These are phyloP conservation scores for Hoplodrina ambigua DNA, from an alignment of 2,888 invertebrate genomes.

Conservation along the genomic window DNA sequence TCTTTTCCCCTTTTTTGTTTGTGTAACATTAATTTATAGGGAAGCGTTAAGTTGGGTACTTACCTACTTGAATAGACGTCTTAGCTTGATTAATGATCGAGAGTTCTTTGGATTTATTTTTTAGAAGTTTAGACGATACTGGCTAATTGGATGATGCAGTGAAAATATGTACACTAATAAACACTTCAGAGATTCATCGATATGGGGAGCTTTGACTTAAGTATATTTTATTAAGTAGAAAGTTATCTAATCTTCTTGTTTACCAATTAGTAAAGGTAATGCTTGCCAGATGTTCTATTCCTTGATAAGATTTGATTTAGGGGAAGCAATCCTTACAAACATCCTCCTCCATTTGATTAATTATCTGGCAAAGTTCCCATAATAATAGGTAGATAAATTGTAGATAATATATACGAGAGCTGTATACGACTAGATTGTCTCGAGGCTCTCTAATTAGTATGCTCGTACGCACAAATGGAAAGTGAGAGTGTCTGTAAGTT, in stretches of 20 bases:
- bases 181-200: conserved; percentile 46
- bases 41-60: conserved; percentile 74
- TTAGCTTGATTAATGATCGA: conserved; percentile 80
- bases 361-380: conserved; percentile 17
- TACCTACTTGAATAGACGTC: conserved; percentile 67
- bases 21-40: conserved; percentile 76
- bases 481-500: conserved; percentile 77
- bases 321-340: conserved; percentile 7
- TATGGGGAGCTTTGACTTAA: conserved; percentile 13
- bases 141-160: conserved; percentile 78
- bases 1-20: conserved; percentile 69
- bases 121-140: conserved; percentile 65
- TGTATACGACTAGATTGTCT: conserved; percentile 13
- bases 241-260: conserved; percentile 15
- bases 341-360: conserved; percentile 26
- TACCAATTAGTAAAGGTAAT: conserved; percentile 10
- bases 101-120: conserved; percentile 74
- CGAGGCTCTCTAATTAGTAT: conserved; percentile 38
- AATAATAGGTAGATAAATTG: background rate
- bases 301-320: conserved; percentile 13
- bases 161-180: conserved; percentile 61
- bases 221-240: conserved; percentile 10
- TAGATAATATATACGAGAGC: background rate
- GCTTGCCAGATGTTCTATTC: conserved; percentile 6
- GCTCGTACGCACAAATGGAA: conserved; percentile 61